Base-by-base conservation (phyloP, 2,888 invertebrate genomes). In the Apamea sordens region DNA sequence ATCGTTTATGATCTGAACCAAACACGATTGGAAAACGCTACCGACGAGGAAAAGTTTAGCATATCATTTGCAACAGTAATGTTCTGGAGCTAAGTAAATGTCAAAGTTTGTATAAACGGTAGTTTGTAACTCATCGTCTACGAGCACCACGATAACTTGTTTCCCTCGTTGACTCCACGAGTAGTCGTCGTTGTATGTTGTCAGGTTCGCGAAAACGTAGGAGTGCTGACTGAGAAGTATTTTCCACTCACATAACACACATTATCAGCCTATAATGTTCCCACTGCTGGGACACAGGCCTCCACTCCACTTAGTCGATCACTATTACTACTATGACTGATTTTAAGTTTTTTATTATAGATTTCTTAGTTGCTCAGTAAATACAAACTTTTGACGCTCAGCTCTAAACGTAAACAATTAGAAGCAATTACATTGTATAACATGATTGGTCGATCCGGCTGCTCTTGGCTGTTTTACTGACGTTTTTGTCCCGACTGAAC, bases 41-140 rank as follows among this genome's bases (percentile, higher is more conserved):
- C 18, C 41, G 53, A 24, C 28, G 10, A 53, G 70, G 59, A 77
- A 75, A 75, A 65, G 47, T 50, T 80, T 65, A 59, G 64, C 83
- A 59, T 76, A 76, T 82, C 11, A 83, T 83, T 65, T n/a, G 83
- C 69, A 59, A 76, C 56, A 32, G 47, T 75, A 50, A 64, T 75
- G 69, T 76, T n/a, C n/a, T 69, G 21, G 21, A 70, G 50, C 41
- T 70, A 77, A n/a, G n/a, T n/a, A n/a, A 81, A 81, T 83, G 77
- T 83, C 68, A 69, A 65, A 67, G 73, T 73, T 50, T 77, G 65
- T 41, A 70, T 32, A 80, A 83, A 36, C 36, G 75, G 68, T 53
- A 44, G 76, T 74, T 74, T 81, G 56, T 73, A 74, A 67, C 47
- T 81, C 28, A 81, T 81, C 81, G n/a, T 67, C 50, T 61, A 82